Base-by-base conservation (phyloP, 1,140 invertebrate species). In the Rhopalosiphum padi region DNA sequence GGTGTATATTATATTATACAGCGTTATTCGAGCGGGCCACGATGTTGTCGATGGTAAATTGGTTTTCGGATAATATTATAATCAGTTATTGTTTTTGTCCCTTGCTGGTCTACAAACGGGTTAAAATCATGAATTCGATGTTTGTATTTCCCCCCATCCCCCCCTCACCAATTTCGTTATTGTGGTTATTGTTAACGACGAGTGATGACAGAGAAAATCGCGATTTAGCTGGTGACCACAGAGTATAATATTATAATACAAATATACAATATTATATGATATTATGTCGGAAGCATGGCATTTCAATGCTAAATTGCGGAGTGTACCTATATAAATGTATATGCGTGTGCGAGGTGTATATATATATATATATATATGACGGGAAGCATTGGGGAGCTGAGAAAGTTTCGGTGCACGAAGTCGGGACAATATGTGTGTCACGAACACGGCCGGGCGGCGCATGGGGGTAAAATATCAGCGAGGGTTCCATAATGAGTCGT, bases 381-480 rank as follows among this genome's bases (percentile, higher is more conserved):
- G 53, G 53, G 43, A 90, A 90, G 35, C 53, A 37, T 23, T 22
- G 87, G 37, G 87, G 35, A 88, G 35, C 51, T 55, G 88, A 89
- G 88, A 90, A 90, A 90, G 88, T 60, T 90, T 90, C 53, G 88
- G 53, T 23, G 88, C 88, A 90, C 88, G 88, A 90, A 90, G 88
- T 90, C 51, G 35, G 22, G n/a, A 90, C 51, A 55, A 55, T 86
- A 46, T 41, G 51, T 55, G 88, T 55, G 88, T 90, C 88, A 90
- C 88, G 88, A 90, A 53, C 48, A 55, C 88, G 88, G 53, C 18
- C 35, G 21, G 48, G 48, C n/a, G 41, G 37, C 21, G 30, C n/a
- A 48, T 88, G 51, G 3, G 87, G 87, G 87, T 53, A 88, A 46
- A 51, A 88, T 15, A 22, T 35, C 46, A 0, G 8, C 25, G 46